phyloP scores from a whole-genome alignment of 2,113 vertebrate genomes.

The Eidolon helvum region DNA sequence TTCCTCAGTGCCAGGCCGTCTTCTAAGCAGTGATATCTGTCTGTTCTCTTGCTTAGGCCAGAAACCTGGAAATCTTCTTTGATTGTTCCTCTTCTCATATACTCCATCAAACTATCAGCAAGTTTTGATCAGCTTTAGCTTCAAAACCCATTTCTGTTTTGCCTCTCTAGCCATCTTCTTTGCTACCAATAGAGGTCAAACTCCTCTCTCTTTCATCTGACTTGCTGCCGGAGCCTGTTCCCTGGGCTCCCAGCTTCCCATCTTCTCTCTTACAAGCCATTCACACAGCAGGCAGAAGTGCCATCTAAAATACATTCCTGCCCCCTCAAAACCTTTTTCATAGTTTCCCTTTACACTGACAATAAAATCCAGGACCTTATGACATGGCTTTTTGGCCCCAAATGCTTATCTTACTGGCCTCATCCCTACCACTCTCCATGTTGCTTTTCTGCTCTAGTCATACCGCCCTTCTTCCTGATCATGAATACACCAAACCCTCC shows the following conservation, averaged over 20 bases:
- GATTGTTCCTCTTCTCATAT: neutral
- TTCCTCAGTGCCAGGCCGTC: neutral
- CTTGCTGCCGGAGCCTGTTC: neutral
- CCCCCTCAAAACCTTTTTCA: neutral
- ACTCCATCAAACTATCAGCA: neutral
- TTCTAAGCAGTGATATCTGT: neutral
- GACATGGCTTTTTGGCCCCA: neutral
- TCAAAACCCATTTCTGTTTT: neutral
- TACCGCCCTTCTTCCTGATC: neutral
- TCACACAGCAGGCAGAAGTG: neutral
- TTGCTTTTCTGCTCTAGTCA: neutral
- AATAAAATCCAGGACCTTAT: neutral
- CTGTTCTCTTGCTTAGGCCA: neutral
- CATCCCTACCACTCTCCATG: neutral
- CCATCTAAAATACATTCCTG: neutral
- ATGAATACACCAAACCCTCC: neutral
- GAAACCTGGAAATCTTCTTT: neutral
- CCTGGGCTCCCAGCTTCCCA: neutral
- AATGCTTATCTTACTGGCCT: neutral
- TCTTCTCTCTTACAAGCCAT: neutral
- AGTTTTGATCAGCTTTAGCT: neutral
- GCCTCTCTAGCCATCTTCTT: neutral
- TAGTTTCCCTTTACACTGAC: neutral
- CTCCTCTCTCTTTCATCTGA: neutral
- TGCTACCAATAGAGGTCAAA: neutral